Percentiles rank a stretch among this genome's conserved stretches.
phyloP scores from a whole-genome alignment of 2,797 vertebrate genomes.

The Anabacerthia variegaticeps region DNA sequence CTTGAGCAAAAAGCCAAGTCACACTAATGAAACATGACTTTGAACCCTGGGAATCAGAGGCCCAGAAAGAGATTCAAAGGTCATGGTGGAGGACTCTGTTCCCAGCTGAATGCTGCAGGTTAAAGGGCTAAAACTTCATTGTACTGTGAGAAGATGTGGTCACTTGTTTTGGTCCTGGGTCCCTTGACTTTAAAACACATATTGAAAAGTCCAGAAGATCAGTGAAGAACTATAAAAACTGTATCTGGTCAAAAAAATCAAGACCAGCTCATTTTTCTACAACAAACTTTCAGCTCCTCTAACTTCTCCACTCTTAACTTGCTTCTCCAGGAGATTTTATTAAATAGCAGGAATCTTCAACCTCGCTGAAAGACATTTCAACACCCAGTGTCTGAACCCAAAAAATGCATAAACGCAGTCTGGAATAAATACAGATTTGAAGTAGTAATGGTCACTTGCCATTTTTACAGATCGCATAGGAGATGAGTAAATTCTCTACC shows the following conservation, averaged over 20 bases:
- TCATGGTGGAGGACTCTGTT: background rate
- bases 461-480: constrained; percentile 1
- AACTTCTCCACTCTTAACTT: background rate
- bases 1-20: background rate
- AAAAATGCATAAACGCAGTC: background rate
- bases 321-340: background rate
- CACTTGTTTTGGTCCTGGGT: background rate
- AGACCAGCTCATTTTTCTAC: background rate
- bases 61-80: background rate
- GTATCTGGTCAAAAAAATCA: background rate
- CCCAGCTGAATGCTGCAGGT: background rate
- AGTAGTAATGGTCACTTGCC: constrained; percentile 17
- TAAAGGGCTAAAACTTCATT: background rate
- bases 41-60: background rate
- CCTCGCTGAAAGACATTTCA: background rate
- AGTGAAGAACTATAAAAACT: background rate
- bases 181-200: background rate
- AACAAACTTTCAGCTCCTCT: background rate
- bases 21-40: background rate
- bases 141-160: background rate
- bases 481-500: constrained; percentile 11
- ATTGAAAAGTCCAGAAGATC: background rate
- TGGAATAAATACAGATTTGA: constrained; percentile 30
- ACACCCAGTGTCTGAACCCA: background rate
- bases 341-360: background rate